These are phyloP conservation scores for Dastarcus helophoroides DNA, from an alignment of 2,888 invertebrate species.

Conservation along the genomic window DNA sequence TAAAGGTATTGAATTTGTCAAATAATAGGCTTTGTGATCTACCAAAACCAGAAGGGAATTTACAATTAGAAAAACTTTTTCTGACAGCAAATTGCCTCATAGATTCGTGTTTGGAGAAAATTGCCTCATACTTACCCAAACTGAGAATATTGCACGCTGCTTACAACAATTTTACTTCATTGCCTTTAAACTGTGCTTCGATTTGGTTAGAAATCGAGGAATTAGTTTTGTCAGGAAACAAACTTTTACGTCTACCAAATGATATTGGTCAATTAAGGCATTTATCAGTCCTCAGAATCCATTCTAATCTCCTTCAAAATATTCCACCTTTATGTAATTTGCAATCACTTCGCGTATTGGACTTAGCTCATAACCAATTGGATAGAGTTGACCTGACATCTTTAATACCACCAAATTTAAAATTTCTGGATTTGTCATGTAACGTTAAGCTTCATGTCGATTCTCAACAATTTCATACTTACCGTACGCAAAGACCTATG, in stretches of 20 bases:
- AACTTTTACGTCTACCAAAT: slow-evolving; percentile 62
- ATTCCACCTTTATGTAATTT: slow-evolving; percentile 69
- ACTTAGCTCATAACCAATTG: slow-evolving; percentile 75
- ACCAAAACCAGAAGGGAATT: slow-evolving; percentile 46
- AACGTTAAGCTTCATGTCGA: slow-evolving; percentile 74
- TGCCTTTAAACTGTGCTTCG: slow-evolving; percentile 62
- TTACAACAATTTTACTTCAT: slow-evolving; percentile 61
- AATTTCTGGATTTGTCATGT: slow-evolving; percentile 76
- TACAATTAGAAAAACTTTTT: slow-evolving; percentile 55
- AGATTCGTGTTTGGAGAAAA: slow-evolving; percentile 45
- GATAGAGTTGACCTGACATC: slow-evolving; percentile 66
- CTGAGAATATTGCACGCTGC: slow-evolving; percentile 63
- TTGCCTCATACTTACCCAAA: slow-evolving; percentile 52
- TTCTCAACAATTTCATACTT: slow-evolving; percentile 68
- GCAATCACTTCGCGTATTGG: slow-evolving; percentile 62
- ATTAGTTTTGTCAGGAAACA: slow-evolving; percentile 71
- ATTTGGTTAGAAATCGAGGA: slow-evolving; percentile 75
- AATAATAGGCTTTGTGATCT: slow-evolving; percentile 65
- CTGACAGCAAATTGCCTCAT: slow-evolving; percentile 67
- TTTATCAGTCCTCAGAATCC: slow-evolving; percentile 64
- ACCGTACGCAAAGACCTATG: slow-evolving; percentile 67
- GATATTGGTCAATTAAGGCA: slow-evolving; percentile 60
- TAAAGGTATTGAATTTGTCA: slow-evolving; percentile 64
- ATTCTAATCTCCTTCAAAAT: slow-evolving; percentile 66
- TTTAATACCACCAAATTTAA: slow-evolving; percentile 69